Percentiles rank a stretch among this genome's conserved stretches.
phyloP scores from a whole-genome alignment of 2,888 invertebrate genomes.

The Acrocyrtus sp. region DNA sequence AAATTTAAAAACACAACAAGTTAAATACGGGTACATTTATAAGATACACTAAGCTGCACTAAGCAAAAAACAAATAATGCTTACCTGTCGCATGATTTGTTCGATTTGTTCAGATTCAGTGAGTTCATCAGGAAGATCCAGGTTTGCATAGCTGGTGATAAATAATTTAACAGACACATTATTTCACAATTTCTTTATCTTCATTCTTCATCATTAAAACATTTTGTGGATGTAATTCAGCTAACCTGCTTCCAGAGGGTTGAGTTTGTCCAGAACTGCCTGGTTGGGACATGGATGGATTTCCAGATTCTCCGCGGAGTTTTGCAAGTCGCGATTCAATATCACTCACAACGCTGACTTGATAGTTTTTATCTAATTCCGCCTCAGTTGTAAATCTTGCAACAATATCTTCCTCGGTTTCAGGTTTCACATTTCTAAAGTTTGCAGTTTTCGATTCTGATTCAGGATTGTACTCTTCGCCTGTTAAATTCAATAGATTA shows the following conservation, averaged over 20 bases:
- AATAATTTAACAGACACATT: too few species aligned
- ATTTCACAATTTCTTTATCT: not conserved
- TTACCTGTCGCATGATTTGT: conserved; percentile 52
- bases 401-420: conserved; percentile 78
- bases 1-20: too few species aligned
- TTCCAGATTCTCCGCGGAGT: conserved; percentile 31
- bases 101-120: conserved; percentile 53
- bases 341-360: conserved; percentile 66
- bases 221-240: not conserved
- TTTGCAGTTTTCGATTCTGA: not conserved
- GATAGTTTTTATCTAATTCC: conserved; percentile 48
- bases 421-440: conserved; percentile 69
- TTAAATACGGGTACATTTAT: too few species aligned
- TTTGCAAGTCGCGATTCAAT: conserved; percentile 69
- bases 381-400: conserved; percentile 68
- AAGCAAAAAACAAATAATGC: too few species aligned
- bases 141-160: too few species aligned
- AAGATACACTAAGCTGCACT: too few species aligned
- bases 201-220: too few species aligned
- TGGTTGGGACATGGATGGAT: too few species aligned
- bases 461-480: conserved; percentile 13
- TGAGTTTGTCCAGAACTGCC: too few species aligned
- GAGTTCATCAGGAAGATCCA: conserved; percentile 38
- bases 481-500: not conserved
- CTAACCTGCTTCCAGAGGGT: too few species aligned